These are phyloP conservation scores for Muntiacus reevesi DNA, from an alignment of 2,113 vertebrate genomes.

Conservation along the genomic window DNA sequence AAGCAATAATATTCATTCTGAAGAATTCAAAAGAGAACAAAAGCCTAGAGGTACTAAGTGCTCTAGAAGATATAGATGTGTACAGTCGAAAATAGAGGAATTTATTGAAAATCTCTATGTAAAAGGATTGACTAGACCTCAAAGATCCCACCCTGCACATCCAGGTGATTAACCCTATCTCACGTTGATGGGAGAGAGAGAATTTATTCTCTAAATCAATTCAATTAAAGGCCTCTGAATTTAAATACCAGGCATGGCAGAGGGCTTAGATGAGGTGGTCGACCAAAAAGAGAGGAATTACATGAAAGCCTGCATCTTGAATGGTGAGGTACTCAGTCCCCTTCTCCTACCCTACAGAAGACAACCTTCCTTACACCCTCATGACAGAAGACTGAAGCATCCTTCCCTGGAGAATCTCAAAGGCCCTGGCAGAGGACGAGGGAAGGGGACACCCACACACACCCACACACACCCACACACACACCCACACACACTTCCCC, in stretches of 20 bases:
- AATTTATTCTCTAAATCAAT: not conserved
- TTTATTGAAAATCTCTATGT: not conserved
- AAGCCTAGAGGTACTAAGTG: not conserved
- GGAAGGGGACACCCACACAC: not conserved
- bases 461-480: not conserved
- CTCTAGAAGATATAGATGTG: not conserved
- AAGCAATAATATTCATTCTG: not conserved
- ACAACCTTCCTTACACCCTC: not conserved
- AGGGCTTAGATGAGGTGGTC: not conserved
- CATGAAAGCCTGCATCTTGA: not conserved
- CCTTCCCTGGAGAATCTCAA: not conserved
- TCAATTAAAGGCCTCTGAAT: not conserved
- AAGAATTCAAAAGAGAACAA: not conserved
- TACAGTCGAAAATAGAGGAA: not conserved
- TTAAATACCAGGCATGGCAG: not conserved
- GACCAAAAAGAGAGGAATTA: not conserved
- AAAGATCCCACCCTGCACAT: too few species aligned
- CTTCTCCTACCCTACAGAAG: rapidly evolving
- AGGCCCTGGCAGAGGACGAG: too few species aligned
- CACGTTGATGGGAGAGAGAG: not conserved
- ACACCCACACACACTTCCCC: not conserved
- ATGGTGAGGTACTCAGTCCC: not conserved
- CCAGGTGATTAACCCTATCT: not conserved
- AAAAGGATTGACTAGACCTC: not conserved
- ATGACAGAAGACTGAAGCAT: not conserved